Evolutionary conservation across 92 coral and sea anemone species (phyloP), one percentile per base, ranked within the genome.

Genomic region (Muricea muricata): DNA sequence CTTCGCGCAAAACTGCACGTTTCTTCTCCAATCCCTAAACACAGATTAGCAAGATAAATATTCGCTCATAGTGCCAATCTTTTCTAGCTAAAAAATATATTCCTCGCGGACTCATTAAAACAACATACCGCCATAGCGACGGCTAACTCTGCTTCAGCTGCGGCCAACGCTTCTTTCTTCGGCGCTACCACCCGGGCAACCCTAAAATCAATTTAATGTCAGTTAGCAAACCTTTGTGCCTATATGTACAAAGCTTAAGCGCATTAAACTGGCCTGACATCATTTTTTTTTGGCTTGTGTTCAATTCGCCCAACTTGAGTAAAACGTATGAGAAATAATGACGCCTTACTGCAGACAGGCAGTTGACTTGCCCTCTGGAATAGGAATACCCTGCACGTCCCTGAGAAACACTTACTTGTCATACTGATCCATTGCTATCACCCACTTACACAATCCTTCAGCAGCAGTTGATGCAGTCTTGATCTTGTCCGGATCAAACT

Each of bases 181-280:
- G 99, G 99, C 46, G 99, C 99, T 20, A 97, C 99, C 29, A 97
- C 99, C 14, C 99, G 90, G 11, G 99, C 99, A 75, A 96, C 99
- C 79, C 99, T 96, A 63, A 69, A 61, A 61, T 17, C 42, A 32
- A 74, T 14, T 34, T 23, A n/a, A 11, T 24, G 23, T 14, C 15
- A 31, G 29, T 26, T 32, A 17, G 23, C 21, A 65, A 31, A 24
- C 23, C 31, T 67, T 58, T 1, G 7, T 50, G 23, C 18, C 20
- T 17, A 21, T 18, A 41, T 14, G 25, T 31, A 37, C 25, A 41
- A 73, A n/a, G n/a, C n/a, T n/a, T n/a, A n/a, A n/a, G n/a, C n/a
- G n/a, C n/a, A n/a, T n/a, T n/a, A n/a, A n/a, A n/a, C n/a, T n/a
- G n/a, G n/a, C n/a, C n/a, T n/a, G n/a, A n/a, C n/a, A n/a, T n/a